Percentiles rank a stretch among this genome's conserved stretches.
Conservation (phyloP, 1,140 invertebrate genomes). For the Scaptomyza pallida region DNA sequence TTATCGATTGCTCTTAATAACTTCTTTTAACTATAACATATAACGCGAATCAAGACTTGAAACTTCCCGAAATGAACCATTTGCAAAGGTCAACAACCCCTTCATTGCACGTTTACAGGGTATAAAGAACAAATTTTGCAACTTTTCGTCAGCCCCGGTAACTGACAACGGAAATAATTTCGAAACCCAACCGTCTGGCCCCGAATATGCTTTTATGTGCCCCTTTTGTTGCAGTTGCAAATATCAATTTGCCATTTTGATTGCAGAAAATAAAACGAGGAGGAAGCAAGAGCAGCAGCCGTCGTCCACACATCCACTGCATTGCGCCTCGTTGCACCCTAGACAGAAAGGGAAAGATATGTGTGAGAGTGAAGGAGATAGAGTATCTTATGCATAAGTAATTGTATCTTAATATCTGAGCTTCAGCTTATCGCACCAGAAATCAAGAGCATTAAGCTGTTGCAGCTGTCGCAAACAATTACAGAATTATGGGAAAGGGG, state of each 20-base stretch:
- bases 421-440: constrained; percentile 3
- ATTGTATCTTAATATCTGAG: neutral
- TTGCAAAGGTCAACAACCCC: neutral
- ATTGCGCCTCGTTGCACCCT: neutral
- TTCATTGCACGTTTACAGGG: neutral
- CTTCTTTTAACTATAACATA: no score
- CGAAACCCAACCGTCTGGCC: constrained; percentile 27
- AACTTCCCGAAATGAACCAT: no score
- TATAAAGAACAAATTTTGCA: constrained; percentile 7
- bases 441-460: constrained; percentile 3
- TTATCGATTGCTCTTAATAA: no score
- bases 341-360: neutral
- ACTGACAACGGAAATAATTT: constrained; percentile 49
- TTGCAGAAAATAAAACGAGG: constrained; percentile 26
- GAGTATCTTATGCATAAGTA: neutral
- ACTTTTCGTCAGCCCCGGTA: constrained; percentile 37
- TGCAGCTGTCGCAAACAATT: constrained; percentile 15
- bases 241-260: constrained; percentile 58
- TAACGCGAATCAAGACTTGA: no score
- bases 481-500: neutral
- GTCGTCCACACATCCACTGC: no score
- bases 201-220: constrained; percentile 14
- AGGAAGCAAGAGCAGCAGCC: neutral
- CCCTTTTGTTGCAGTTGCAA: constrained; percentile 38
- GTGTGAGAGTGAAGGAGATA: neutral